Conservation (phyloP, 1,140 invertebrate genomes). For the Neomicropteryx cornuta region DNA sequence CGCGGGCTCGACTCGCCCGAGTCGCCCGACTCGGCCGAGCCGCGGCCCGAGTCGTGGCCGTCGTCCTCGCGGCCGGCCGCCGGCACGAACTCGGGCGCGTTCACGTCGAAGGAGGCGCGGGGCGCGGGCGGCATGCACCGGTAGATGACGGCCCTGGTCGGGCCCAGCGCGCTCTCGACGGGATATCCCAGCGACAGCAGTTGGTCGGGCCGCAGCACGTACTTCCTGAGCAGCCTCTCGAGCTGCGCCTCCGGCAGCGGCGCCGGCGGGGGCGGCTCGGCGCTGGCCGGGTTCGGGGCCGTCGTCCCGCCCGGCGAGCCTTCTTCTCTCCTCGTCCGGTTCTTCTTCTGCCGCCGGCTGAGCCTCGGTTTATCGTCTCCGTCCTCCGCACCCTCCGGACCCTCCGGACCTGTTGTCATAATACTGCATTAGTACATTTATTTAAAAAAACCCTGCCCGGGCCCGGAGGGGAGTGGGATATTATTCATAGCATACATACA, state of each 20-base stretch:
- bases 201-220: constrained; percentile 52
- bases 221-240: constrained; percentile 32
- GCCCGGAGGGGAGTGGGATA: no score
- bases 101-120: constrained; percentile 40
- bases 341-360: constrained; percentile 21
- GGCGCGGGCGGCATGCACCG: constrained; percentile 37
- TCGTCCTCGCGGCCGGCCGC: constrained; percentile 33
- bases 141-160: constrained; percentile 50
- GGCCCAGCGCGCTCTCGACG: constrained; percentile 44
- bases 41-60: constrained; percentile 36
- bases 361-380: constrained; percentile 16
- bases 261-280: constrained; percentile 23
- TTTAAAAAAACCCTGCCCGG: no score
- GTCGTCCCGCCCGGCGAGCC: constrained; percentile 10
- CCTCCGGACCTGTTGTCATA: constrained; percentile 18
- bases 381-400: neutral
- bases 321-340: neutral
- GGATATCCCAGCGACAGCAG: constrained; percentile 64
- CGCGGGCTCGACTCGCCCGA: constrained; percentile 38
- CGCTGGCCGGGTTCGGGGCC: constrained; percentile 17
- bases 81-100: constrained; percentile 54
- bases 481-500: no score
- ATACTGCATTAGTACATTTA: no score
- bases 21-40: no score
- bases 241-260: constrained; percentile 30